Base-by-base conservation (phyloP, 2,888 invertebrate genomes). In the Stomorhina lunata region DNA sequence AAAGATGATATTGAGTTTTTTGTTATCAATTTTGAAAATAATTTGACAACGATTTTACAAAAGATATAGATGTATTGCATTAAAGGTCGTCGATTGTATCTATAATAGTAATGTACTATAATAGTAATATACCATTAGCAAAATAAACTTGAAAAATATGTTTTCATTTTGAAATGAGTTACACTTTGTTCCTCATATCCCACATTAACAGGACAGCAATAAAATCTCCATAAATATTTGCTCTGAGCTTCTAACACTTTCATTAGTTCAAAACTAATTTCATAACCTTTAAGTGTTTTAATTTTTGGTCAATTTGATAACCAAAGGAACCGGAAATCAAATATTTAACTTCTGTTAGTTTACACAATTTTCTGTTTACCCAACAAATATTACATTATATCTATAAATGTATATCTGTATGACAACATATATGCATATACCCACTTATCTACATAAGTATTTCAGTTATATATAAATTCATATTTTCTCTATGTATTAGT, bases 271-370 rank as follows among this genome's bases (percentile, higher is more conserved):
- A 66, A 37, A 7, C 3, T 53, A 40, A 40, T 53, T 37, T 27
- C 17, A 40, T 20, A 25, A 68, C 53, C 50, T 40, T 53, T 68
- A 55, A 45, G 1, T 45, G 15, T 15, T 66, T 65, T 45, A 45
- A 45, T 66, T 27, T 45, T 25, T 37, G 71, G 59, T 37, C 61
- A 68, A 45, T 66, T 48, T 66, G 45, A 43, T 48, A 43, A 45
- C 2, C 34, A 20, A 50, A 45, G 32, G 43, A 53, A 48, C 45
- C 37, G 72, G 72, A 79, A 72, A 72, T 72, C 57, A 65, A 66
- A 55, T 59, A 37, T 37, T 50, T 32, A 66, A 27, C 12, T 25
- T 66, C 37, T 15, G 29, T 72, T 79, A 15, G 65, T 50, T 40
- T 65, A 48, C 3, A 53, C 22, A 72, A 12, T 40, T 48, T 48